Base-by-base conservation (phyloP, 2,113 vertebrate species). In the Grammomys dolichurus region DNA sequence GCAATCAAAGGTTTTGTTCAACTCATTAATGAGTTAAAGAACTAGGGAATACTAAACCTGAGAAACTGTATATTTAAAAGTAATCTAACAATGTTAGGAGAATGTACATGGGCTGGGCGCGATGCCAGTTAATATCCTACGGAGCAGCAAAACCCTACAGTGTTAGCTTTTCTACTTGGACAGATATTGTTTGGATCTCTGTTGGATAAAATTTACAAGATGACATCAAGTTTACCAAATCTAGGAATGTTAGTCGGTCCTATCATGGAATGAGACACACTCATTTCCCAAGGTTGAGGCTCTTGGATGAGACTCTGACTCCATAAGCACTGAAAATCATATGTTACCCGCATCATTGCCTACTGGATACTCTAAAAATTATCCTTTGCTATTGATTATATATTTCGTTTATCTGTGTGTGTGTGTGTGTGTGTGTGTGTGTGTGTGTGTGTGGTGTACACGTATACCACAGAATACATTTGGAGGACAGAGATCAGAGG, bases 121-220 rank as follows among this genome's bases (percentile, higher is more conserved):
- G 70, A 70, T 3, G 2, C n/a, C 51, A 65, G 17, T 75, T 72
- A 72, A 56, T 76, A 31, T 54, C 60, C 46, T 26, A 3, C 7
- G 56, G 46, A 36, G 20, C 28, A 87, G 43, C 31, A 81, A 93
- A 40, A 46, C n/a, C 75, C 10, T 60, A 36, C 7, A 19, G 56
- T 19, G 4, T 85, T 94, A 56, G 48, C 26, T 89, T 95, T 78
- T 92, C 77, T 92, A 26, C 36, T 46, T 46, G 60, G 13, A 89
- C n/a, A 26, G 31, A 73, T 88, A 92, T 43, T n/a, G 94, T 84
- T 76, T 95, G 46, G 7, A 40, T 60, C 14, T 95, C 11, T 36
- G 3, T 26, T 87, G 3, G 46, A 51, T 63, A 93, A 94, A 90
- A 90, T 60, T 26, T 85, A 14, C 17, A 92, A 20, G 36, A 56